A percentile compares a stretch with the other conserved stretches of the same genome.
Evolutionary conservation across 2,888 invertebrate species (phyloP).

Genomic region (Agrilus mali): DNA sequence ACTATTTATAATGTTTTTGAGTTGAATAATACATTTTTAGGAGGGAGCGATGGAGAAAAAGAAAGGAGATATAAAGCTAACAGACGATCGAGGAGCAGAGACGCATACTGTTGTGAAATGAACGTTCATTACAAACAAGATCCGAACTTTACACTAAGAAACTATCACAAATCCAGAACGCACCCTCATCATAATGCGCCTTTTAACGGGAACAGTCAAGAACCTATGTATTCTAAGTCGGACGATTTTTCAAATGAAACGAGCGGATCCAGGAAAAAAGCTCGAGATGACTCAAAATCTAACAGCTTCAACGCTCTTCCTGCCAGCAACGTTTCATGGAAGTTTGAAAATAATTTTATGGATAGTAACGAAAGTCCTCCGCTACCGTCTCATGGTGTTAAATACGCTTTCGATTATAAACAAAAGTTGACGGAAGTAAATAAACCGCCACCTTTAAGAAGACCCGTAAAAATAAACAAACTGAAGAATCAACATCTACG

Average conservation of each 20-base stretch:
- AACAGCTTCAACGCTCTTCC: too few species aligned
- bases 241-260: constrained; percentile 16
- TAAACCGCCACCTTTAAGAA: too few species aligned
- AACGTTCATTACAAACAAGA: constrained; percentile 27
- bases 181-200: constrained; percentile 21
- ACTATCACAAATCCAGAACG: constrained; percentile 21
- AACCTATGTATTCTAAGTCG: constrained; percentile 42
- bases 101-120: constrained; percentile 30
- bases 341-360: too few species aligned
- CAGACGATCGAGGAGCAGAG: constrained; percentile 35
- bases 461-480: too few species aligned
- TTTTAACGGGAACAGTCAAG: constrained; percentile 28
- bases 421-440: too few species aligned
- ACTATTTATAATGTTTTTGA: too few species aligned
- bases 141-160: constrained; percentile 24
- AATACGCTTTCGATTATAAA: too few species aligned
- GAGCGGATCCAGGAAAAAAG: constrained; percentile 6
- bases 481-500: too few species aligned
- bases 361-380: too few species aligned
- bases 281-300: too few species aligned
- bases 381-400: too few species aligned
- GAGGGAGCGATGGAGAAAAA: constrained; percentile 43
- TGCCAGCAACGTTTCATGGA: too few species aligned
- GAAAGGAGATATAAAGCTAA: constrained; percentile 40
- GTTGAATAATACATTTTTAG: constrained; percentile 14